phyloP scores from a whole-genome alignment of 2,113 vertebrate species.

The Phylloscopus trochilus region DNA sequence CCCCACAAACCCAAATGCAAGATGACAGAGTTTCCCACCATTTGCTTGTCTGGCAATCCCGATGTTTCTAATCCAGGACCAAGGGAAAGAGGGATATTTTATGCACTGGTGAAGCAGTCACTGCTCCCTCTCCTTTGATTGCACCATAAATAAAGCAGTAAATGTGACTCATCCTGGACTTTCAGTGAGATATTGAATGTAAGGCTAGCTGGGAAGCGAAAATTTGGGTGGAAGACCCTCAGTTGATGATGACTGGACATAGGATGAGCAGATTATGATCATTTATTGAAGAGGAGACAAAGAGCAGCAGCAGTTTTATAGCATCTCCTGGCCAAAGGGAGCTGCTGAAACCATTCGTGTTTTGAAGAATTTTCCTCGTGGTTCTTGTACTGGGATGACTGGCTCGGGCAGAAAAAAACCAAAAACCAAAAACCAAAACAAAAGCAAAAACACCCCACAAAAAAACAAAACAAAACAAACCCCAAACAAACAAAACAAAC shows the following conservation, averaged over 20 bases:
- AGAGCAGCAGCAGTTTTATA: background rate
- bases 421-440: no score
- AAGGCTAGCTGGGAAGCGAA: background rate
- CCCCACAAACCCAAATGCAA: background rate
- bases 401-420: background rate
- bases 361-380: background rate
- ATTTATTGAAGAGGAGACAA: background rate
- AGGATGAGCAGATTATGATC: background rate
- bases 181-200: background rate
- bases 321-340: background rate
- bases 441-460: no score
- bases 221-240: conserved; percentile 9
- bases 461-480: no score
- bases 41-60: background rate
- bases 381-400: background rate
- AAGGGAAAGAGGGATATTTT: conserved; percentile 42
- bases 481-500: no score
- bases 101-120: conserved; percentile 64
- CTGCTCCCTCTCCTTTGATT: conserved; percentile 69
- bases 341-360: background rate
- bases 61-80: conserved; percentile 51
- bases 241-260: background rate
- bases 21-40: background rate
- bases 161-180: conserved; percentile 43
- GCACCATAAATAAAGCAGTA: conserved; percentile 72